Evolutionary conservation across 2,888 invertebrate genomes (phyloP).

Genomic region (Sarcophaga caerulescens): DNA sequence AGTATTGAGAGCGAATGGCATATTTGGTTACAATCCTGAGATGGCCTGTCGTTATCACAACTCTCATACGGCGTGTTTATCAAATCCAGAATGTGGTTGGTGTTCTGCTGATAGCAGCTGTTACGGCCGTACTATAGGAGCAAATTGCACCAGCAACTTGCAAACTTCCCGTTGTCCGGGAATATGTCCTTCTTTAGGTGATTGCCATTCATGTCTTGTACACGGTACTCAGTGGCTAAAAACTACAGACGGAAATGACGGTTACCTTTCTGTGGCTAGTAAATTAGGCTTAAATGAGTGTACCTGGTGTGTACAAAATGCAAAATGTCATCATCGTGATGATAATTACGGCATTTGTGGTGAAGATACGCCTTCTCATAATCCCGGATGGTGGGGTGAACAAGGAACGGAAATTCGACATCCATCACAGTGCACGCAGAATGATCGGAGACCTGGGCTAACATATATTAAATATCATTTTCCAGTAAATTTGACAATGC

Average conservation of each 20-base stretch:
- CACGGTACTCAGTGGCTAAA: slow-evolving; percentile 82
- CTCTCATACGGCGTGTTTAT: slow-evolving; percentile 89
- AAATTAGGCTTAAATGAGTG: slow-evolving; percentile 91
- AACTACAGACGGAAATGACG: slow-evolving; percentile 58
- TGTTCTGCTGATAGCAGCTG: slow-evolving; percentile 92
- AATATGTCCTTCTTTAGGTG: slow-evolving; percentile 93
- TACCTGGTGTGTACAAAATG: slow-evolving; percentile 96
- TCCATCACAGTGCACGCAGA: slow-evolving; percentile 89
- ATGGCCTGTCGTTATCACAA: slow-evolving; percentile 88
- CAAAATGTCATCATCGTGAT: slow-evolving; percentile 92
- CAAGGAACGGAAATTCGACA: slow-evolving; percentile 89
- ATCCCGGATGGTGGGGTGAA: slow-evolving; percentile 95
- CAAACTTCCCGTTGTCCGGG: slow-evolving; percentile 94
- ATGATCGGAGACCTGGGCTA: slow-evolving; percentile 92
- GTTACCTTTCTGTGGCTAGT: slow-evolving; percentile 85
- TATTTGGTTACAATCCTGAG: slow-evolving; percentile 86
- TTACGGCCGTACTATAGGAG: slow-evolving; percentile 91
- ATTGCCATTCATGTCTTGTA: slow-evolving; percentile 94
- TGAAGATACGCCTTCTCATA: slow-evolving; percentile 90
- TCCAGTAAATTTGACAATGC: slow-evolving; percentile 93
- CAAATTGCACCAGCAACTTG: slow-evolving; percentile 94
- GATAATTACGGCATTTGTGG: slow-evolving; percentile 90
- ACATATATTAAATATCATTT: slow-evolving; percentile 94
- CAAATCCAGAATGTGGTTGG: slow-evolving; percentile 97
- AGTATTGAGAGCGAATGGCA: slow-evolving; percentile 87